These are phyloP conservation scores for Ophion costatus DNA, from an alignment of 2,888 invertebrate genomes.

Conservation along the genomic window DNA sequence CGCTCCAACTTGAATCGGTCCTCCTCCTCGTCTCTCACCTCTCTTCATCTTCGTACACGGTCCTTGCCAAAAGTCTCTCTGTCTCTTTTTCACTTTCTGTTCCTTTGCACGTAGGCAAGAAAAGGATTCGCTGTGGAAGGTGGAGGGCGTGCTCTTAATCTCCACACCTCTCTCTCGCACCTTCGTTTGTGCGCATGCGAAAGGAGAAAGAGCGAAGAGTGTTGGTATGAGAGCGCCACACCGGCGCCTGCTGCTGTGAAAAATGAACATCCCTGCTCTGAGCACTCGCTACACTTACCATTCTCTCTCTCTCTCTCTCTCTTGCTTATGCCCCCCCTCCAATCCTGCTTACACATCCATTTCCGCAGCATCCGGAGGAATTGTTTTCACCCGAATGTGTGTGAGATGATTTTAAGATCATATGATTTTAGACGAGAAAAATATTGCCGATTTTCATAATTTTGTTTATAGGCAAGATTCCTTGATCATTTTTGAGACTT, in stretches of 20 bases:
- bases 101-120: conserved; percentile 57
- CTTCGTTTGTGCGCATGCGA: conserved; percentile 43
- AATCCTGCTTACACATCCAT: conserved; percentile 5
- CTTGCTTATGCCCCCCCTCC: conserved; percentile 11
- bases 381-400: neutral
- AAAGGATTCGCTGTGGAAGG: conserved; percentile 61
- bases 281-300: conserved; percentile 55
- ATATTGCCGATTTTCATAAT: too few relatives aligned
- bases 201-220: conserved; percentile 34
- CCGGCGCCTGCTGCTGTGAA: conserved; percentile 78
- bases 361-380: conserved; percentile 3
- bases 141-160: conserved; percentile 64
- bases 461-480: too few relatives aligned
- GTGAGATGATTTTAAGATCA: neutral
- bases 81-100: conserved; percentile 7
- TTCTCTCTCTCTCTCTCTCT: conserved; percentile 34
- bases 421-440: neutral
- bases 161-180: conserved; percentile 8
- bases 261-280: conserved; percentile 77
- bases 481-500: too few relatives aligned
- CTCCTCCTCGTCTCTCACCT: conserved; percentile 20
- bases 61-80: conserved; percentile 12
- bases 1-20: conserved; percentile 58
- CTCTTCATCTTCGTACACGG: neutral
- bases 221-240: conserved; percentile 70